phyloP scores from a whole-genome alignment of 2,888 invertebrate species.

The Cepaea hortensis region DNA sequence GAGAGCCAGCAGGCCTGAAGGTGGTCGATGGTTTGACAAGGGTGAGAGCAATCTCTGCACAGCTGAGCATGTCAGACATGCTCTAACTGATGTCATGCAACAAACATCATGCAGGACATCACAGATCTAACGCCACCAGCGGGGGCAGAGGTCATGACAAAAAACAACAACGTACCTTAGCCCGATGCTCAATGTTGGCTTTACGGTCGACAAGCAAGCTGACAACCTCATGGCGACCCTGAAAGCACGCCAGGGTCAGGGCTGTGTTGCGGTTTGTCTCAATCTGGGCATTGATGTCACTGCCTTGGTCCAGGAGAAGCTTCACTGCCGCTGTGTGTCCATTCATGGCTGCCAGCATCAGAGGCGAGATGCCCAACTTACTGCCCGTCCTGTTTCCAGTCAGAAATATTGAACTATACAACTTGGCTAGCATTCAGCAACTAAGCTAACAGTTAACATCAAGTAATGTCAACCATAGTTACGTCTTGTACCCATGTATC shows the following conservation, averaged over 20 bases:
- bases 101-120: too few species aligned
- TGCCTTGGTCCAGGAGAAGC: constrained; percentile 95
- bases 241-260: constrained; percentile 97
- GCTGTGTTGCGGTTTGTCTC: constrained; percentile 99
- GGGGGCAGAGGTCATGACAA: background rate
- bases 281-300: constrained; percentile 99
- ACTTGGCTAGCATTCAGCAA: too few species aligned
- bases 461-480: too few species aligned
- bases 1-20: too few species aligned
- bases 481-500: too few species aligned
- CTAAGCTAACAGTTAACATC: too few species aligned
- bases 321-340: constrained; percentile 96
- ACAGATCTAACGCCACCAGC: too few species aligned
- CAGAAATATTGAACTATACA: too few species aligned
- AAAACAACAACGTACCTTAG: constrained; percentile 82
- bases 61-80: too few species aligned
- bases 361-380: constrained; percentile 97
- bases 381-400: constrained; percentile 81
- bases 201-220: constrained; percentile 95
- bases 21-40: too few species aligned
- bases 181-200: constrained; percentile 98
- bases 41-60: too few species aligned
- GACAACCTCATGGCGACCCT: constrained; percentile 98
- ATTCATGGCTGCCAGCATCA: constrained; percentile 99
- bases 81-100: too few species aligned